Evolutionary conservation across 2,888 invertebrate genomes (phyloP).

Genomic region (Ptilodon capucinus): DNA sequence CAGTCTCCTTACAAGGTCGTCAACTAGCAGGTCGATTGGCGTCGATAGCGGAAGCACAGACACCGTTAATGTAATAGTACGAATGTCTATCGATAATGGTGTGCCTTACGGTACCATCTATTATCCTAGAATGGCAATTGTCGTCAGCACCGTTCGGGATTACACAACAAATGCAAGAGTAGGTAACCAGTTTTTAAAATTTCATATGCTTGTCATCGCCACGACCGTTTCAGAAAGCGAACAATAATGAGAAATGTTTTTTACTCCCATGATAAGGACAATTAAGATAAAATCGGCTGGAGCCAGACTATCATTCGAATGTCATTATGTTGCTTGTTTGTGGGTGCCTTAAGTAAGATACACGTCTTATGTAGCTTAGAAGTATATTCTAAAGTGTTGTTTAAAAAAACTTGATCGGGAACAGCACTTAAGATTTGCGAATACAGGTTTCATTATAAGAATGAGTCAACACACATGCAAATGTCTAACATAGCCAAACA

Average conservation of each 20-base stretch:
- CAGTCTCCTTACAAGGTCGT: conserved; percentile 36
- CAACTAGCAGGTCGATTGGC: conserved; percentile 26
- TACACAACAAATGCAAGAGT: conserved; percentile 10
- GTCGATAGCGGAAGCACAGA: conserved; percentile 24
- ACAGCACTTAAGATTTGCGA: too few species aligned
- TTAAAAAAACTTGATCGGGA: neutral
- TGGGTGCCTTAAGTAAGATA: neutral
- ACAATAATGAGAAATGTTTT: conserved; percentile 22
- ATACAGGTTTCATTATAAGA: neutral
- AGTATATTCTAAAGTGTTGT: too few species aligned
- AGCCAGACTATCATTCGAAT: neutral
- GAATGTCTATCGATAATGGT: conserved; percentile 28
- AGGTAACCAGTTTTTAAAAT: conserved; percentile 10
- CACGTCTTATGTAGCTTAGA: neutral
- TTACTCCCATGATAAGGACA: conserved; percentile 31
- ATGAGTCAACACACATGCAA: neutral
- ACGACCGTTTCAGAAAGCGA: conserved; percentile 7
- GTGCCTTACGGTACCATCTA: conserved; percentile 29
- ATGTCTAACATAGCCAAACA: conserved; percentile 19
- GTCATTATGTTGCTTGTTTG: neutral
- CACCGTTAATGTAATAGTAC: conserved; percentile 32
- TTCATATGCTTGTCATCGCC: conserved; percentile 4
- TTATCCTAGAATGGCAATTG: conserved; percentile 16
- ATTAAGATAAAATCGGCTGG: conserved; percentile 30
- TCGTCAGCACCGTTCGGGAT: conserved; percentile 6